A percentile compares a stretch with the other conserved stretches of the same genome.
phyloP scores from a whole-genome alignment of 2,113 vertebrate species.

The Calypte anna region DNA sequence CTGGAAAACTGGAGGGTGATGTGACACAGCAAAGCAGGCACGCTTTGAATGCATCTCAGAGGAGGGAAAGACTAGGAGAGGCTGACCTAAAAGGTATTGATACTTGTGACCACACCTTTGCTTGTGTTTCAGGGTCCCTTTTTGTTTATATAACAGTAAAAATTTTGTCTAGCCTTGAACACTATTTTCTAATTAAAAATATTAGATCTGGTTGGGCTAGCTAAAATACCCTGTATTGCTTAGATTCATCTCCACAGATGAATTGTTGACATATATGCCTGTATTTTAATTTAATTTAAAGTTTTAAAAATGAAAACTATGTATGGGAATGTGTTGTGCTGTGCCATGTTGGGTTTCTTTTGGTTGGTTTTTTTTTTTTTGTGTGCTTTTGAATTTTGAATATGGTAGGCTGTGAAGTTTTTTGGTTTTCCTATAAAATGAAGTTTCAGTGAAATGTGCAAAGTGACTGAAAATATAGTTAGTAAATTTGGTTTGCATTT shows the following conservation, averaged over 20 bases:
- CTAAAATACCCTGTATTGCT: background rate
- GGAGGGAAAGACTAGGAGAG: conserved; percentile 87
- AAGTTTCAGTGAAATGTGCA: background rate
- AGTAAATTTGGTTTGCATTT: background rate
- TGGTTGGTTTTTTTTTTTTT: background rate
- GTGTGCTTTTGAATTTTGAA: background rate
- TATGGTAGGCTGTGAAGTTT: no score
- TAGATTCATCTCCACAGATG: background rate
- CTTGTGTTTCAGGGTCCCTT: background rate
- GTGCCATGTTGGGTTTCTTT: no score
- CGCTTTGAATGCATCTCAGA: conserved; percentile 82
- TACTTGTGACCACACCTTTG: fast-evolving
- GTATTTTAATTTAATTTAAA: background rate
- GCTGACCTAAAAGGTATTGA: conserved; percentile 78
- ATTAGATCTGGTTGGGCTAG: background rate
- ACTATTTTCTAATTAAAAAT: background rate
- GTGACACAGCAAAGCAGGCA: conserved; percentile 76
- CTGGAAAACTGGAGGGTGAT: conserved; percentile 78
- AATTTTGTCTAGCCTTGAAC: background rate
- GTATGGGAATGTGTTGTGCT: background rate
- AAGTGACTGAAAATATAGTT: background rate
- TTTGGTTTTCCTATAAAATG: background rate
- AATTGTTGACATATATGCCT: background rate
- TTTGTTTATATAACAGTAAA: background rate
- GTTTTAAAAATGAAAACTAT: background rate